Percentiles rank a stretch among this genome's conserved stretches.
Evolutionary conservation across 37 sponge, comb jelly and placozoan species (phyloP).

Genomic region (Petrosia ficiformis): DNA sequence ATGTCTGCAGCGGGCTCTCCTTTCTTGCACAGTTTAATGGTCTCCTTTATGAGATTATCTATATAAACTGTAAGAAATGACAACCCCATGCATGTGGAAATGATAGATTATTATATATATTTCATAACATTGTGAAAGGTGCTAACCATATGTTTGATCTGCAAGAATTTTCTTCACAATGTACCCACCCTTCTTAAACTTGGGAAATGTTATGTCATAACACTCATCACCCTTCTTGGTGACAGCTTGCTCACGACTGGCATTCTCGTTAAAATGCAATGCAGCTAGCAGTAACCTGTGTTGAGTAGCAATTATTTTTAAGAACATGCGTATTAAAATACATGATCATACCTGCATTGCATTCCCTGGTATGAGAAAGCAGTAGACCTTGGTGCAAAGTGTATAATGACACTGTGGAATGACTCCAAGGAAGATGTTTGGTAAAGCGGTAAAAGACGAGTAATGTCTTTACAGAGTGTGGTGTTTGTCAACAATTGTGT

Average conservation of each 20-base stretch:
- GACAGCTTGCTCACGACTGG: slow-evolving; percentile 14
- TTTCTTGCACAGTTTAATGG: neutral
- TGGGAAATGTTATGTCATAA: slow-evolving; percentile 6
- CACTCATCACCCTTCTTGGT: slow-evolving; percentile 19
- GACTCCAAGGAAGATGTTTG: slow-evolving; percentile 41
- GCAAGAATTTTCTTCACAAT: slow-evolving; percentile 17
- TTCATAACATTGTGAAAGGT: neutral
- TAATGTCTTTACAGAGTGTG: slow-evolving; percentile 6
- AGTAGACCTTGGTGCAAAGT: slow-evolving; percentile 47
- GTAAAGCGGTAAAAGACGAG: slow-evolving; percentile 29
- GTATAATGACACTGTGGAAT: slow-evolving; percentile 45
- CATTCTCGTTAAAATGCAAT: slow-evolving; percentile 49
- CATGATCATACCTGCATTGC: slow-evolving; percentile 41
- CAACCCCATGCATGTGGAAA: neutral
- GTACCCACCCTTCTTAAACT: slow-evolving; percentile 40
- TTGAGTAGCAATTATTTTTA: no score
- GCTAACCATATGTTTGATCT: slow-evolving; percentile 31
- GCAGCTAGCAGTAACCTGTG: slow-evolving; percentile 36
- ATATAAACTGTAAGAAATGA: slow-evolving; percentile 18
- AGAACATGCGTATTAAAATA: neutral
- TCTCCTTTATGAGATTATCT: slow-evolving; percentile 15
- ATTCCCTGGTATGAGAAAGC: slow-evolving; percentile 45
- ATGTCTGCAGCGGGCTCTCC: neutral
- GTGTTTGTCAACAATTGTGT: slow-evolving; percentile 11
- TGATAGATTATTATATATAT: neutral